Percentiles rank a stretch among this genome's conserved stretches.
These are phyloP conservation scores for Euwallacea similis DNA, from an alignment of 1,140 invertebrate genomes.

Conservation along the genomic window DNA sequence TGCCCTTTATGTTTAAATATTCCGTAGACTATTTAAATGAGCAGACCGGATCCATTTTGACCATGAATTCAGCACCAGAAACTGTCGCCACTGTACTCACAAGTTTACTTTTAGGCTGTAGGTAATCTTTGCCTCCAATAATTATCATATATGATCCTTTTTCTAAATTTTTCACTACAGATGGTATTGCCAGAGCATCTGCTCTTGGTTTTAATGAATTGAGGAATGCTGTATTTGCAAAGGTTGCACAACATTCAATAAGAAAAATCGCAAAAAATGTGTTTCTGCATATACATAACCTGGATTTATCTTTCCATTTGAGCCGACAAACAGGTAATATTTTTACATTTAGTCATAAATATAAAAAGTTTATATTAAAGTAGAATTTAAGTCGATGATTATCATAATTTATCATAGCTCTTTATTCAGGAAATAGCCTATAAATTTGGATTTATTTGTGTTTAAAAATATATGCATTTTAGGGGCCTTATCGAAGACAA, in stretches of 20 bases:
- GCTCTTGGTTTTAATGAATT: slow-evolving; percentile 94
- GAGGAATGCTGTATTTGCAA: slow-evolving; percentile 96
- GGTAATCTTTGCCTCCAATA: slow-evolving; percentile 54
- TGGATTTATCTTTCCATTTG: slow-evolving; percentile 95
- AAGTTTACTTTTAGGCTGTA: slow-evolving; percentile 88
- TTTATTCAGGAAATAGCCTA: no score
- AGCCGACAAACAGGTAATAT: slow-evolving; percentile 85
- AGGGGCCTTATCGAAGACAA: slow-evolving; percentile 66
- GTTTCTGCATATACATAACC: slow-evolving; percentile 94
- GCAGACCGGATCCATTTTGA: slow-evolving; percentile 56
- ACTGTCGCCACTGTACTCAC: slow-evolving; percentile 73
- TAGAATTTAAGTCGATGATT: no score
- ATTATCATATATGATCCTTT: background rate
- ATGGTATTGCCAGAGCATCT: slow-evolving; percentile 89
- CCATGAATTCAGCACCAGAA: slow-evolving; percentile 71
- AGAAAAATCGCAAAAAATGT: slow-evolving; percentile 92
- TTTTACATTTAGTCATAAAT: slow-evolving; percentile 2
- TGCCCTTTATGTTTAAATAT: slow-evolving; percentile 98
- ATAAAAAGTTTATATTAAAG: no score
- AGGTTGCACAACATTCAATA: slow-evolving; percentile 97
- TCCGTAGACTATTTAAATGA: slow-evolving; percentile 86
- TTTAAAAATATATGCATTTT: slow-evolving; percentile 19
- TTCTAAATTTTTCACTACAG: slow-evolving; percentile 57
- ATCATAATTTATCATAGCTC: no score
- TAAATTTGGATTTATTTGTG: no score